Conservation (phyloP, 1,140 invertebrate species). For the Augochlora pura region DNA sequence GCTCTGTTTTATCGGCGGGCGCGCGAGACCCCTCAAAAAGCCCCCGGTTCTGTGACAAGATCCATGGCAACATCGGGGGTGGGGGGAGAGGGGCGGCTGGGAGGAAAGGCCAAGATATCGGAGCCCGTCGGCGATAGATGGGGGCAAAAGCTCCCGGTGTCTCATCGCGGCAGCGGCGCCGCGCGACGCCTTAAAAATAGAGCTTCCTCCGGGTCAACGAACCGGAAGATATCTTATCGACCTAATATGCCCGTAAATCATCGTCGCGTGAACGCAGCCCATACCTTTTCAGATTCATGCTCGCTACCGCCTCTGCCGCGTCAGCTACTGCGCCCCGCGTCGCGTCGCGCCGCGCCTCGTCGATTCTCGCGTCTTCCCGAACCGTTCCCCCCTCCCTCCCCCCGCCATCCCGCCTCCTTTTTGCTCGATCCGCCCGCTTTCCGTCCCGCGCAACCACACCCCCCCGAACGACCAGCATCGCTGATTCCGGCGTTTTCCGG, state of each 20-base stretch:
- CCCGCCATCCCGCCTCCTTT: not conserved
- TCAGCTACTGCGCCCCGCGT: conserved; percentile 68
- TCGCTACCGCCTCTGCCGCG: conserved; percentile 62
- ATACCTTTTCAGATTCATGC: conserved; percentile 71
- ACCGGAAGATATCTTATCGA: conserved; percentile 75
- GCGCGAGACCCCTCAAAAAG: conserved; percentile 28
- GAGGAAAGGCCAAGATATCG: conserved; percentile 13
- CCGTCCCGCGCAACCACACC: not conserved
- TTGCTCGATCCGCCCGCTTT: not conserved
- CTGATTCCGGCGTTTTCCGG: conserved; percentile 37
- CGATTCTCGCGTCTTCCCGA: conserved; percentile 3
- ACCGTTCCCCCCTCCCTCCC: too few relatives aligned
- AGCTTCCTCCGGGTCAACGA: conserved; percentile 71
- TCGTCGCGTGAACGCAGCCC: conserved; percentile 72
- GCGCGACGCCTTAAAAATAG: conserved; percentile 69
- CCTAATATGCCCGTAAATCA: conserved; percentile 75
- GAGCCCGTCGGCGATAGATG: conserved; percentile 45
- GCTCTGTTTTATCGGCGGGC: conserved; percentile 31
- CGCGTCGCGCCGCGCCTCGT: too few relatives aligned
- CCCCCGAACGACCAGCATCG: conserved; percentile 19
- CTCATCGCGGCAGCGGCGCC: conserved; percentile 5
- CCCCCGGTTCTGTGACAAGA: conserved; percentile 17
- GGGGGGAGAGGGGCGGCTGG: not conserved
- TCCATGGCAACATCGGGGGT: not conserved
- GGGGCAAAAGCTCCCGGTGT: conserved; percentile 49